These are phyloP conservation scores for Meiosimyza decipiens DNA, from an alignment of 2,888 invertebrate genomes.

Conservation along the genomic window DNA sequence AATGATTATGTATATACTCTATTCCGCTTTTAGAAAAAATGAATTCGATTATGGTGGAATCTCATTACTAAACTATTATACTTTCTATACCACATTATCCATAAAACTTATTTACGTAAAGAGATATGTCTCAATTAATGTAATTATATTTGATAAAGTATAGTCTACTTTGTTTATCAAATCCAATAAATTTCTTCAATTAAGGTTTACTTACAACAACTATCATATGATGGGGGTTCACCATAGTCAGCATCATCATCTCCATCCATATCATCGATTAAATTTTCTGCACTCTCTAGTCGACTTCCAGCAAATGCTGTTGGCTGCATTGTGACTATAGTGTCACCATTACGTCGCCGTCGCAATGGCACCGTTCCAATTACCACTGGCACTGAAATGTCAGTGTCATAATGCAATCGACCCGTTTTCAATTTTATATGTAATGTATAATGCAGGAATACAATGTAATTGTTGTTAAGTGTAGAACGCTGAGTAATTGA, in stretches of 20 bases:
- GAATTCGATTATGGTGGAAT: too few species aligned
- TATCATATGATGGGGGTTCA: slow-evolving; percentile 61
- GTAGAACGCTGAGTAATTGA: slow-evolving; percentile 79
- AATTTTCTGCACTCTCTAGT: slow-evolving; percentile 4
- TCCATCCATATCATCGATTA: slow-evolving; percentile 28
- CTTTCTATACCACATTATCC: too few species aligned
- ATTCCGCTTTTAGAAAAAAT: too few species aligned
- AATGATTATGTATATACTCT: too few species aligned
- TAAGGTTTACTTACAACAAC: slow-evolving; percentile 53
- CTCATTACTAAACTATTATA: too few species aligned
- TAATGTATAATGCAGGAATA: slow-evolving; percentile 58
- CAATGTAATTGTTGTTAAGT: slow-evolving; percentile 58
- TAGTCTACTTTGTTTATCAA: too few species aligned
- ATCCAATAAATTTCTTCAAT: too few species aligned
- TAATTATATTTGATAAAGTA: too few species aligned
- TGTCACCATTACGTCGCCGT: slow-evolving; percentile 42
- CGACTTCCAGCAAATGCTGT: slow-evolving; percentile 40
- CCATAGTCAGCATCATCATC: slow-evolving; percentile 45
- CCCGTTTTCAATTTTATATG: slow-evolving; percentile 59
- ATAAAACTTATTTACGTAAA: too few species aligned
- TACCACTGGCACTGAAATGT: slow-evolving; percentile 56
- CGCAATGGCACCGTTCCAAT: slow-evolving; percentile 58
- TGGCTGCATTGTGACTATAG: slow-evolving; percentile 50
- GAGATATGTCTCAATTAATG: too few species aligned
- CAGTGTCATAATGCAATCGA: slow-evolving; percentile 58